A percentile compares a stretch with the other conserved stretches of the same genome.
Evolutionary conservation across 2,797 vertebrate genomes (phyloP).

Genomic region (Gymnoscopelus microlampas): DNA sequence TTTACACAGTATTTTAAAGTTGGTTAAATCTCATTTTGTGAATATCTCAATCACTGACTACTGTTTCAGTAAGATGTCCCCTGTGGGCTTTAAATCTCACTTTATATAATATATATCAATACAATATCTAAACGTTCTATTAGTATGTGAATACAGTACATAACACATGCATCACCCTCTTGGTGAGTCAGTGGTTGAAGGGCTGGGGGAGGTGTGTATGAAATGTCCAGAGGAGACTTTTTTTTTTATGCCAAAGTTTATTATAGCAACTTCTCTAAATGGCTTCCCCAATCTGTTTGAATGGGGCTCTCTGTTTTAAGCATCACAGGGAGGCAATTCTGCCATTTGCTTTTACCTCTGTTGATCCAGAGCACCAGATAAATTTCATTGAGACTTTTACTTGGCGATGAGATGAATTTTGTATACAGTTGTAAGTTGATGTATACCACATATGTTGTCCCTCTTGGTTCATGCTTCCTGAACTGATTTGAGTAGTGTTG

Average conservation of each 20-base stretch:
- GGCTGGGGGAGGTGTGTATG: slow-evolving; percentile 2
- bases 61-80: too few relatives aligned
- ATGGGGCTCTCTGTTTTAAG: slow-evolving; percentile 52
- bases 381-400: neutral
- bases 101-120: too few relatives aligned
- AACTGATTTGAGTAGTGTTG: too few relatives aligned
- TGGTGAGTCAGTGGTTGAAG: slow-evolving; percentile 21
- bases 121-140: neutral
- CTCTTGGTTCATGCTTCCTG: too few relatives aligned
- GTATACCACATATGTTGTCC: too few relatives aligned
- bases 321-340: slow-evolving; percentile 49
- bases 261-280: slow-evolving; percentile 71
- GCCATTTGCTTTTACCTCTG: slow-evolving; percentile 17
- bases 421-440: too few relatives aligned
- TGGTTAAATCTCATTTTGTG: too few relatives aligned
- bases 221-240: slow-evolving; percentile 37
- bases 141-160: neutral
- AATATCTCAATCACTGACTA: too few relatives aligned
- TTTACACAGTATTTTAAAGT: too few relatives aligned
- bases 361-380: slow-evolving; percentile 21
- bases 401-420: too few relatives aligned
- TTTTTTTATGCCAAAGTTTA: slow-evolving; percentile 63
- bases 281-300: slow-evolving; percentile 57
- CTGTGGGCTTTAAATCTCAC: neutral
- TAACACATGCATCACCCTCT: slow-evolving; percentile 15